Base-by-base conservation (phyloP, 2,888 invertebrate species). In the Campoletis raptor region DNA sequence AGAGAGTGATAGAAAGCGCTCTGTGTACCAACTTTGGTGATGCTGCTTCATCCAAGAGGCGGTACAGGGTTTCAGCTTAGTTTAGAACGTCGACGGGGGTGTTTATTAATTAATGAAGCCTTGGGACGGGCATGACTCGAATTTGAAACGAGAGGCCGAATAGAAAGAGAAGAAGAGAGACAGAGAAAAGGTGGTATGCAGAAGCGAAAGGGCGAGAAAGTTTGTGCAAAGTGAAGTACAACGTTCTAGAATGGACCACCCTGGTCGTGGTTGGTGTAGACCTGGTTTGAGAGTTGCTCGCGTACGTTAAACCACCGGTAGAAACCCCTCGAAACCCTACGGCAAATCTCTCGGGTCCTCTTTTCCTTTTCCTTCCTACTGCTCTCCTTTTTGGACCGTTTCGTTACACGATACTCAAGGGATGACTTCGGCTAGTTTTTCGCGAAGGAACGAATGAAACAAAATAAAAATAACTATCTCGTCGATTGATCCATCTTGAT, bases 21-120 rank as follows among this genome's bases (percentile, higher is more conserved):
- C 67, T 74, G 42, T 82, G 52, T 67, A 57, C 54, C 67, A 76
- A 82, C 69, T 82, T 82, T 82, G 69, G 36, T 37, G 81, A 82
- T 76, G 81, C 67, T 76, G 57, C 67, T 37, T 45, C 67, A 61
- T 10, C 74, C 45, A 40, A 45, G 81, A 42, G 72, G 57, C 66
- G 57, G 54, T 76, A 48, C 70, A 57, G 76, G 69, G 76, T 83
- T 86, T 83, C 52, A 78, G 83, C 81, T 86, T 77, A 78, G 86
- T 81, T 81, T 81, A 81, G 86, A 87, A 85, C 82, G 67, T 72
- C 80, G 70, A 78, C 85, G 52, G 70, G 83, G 88, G 80, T 88
- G 89, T 85, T 89, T 88, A 89, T 89, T 89, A 89, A 89, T 89
- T 89, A 88, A 89, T 89, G 89, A 88, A 89, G 85, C 86, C 83